phyloP scores from a whole-genome alignment of 2,888 invertebrate species.

The Leptura quadrifasciata region DNA sequence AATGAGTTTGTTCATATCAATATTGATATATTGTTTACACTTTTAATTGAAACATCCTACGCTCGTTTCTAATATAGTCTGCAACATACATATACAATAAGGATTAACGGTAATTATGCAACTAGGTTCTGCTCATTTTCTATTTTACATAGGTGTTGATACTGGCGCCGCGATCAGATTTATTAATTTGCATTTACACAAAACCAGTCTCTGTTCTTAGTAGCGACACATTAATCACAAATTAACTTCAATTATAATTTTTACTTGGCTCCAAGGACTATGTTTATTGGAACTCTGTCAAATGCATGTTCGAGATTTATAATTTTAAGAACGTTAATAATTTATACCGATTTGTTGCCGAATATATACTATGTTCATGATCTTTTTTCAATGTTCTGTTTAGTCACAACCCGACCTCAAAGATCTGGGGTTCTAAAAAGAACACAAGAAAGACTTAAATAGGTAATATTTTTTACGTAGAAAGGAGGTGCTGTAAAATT shows the following conservation, averaged over 20 bases:
- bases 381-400: too few species aligned
- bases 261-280: constrained; percentile 11
- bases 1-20: constrained; percentile 15
- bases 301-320: not conserved
- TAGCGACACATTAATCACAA: constrained; percentile 21
- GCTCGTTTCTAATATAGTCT: constrained; percentile 9
- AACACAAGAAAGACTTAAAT: too few species aligned
- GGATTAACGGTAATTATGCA: constrained; percentile 41
- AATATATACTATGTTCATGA: too few species aligned
- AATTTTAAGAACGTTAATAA: not conserved
- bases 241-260: constrained; percentile 27
- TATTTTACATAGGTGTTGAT: constrained; percentile 27
- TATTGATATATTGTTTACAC: constrained; percentile 36
- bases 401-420: too few species aligned
- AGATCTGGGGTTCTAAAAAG: too few species aligned
- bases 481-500: too few species aligned
- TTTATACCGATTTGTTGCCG: too few species aligned
- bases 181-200: not conserved
- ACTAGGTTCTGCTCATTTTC: constrained; percentile 17
- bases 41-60: constrained; percentile 46
- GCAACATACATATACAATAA: constrained; percentile 40
- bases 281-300: constrained; percentile 14
- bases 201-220: constrained; percentile 11
- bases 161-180: constrained; percentile 15
- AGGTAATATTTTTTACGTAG: too few species aligned